These are phyloP conservation scores for Achatina immaculata DNA, from an alignment of 1,140 invertebrate species.

Conservation along the genomic window DNA sequence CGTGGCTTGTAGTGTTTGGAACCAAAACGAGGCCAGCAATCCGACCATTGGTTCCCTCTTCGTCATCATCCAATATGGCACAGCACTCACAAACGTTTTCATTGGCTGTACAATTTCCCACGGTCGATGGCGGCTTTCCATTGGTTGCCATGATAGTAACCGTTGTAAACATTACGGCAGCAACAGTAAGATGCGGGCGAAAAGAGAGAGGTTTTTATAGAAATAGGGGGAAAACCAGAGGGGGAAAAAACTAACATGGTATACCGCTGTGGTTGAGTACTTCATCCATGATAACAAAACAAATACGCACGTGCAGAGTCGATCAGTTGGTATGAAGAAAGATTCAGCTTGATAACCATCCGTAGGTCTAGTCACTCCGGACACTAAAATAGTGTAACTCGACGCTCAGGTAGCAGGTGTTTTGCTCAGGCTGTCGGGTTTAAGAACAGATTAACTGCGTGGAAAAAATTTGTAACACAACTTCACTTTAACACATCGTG, in stretches of 20 bases:
- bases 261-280: neutral
- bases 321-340: neutral
- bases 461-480: too few relatives aligned
- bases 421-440: too few relatives aligned
- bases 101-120: neutral
- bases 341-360: neutral
- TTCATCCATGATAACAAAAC: neutral
- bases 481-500: too few relatives aligned
- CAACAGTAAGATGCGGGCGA: neutral
- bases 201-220: neutral
- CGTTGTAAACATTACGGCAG: slow-evolving; percentile 7
- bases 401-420: too few relatives aligned
- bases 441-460: too few relatives aligned
- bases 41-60: neutral
- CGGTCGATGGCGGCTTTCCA: neutral
- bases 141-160: neutral
- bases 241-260: neutral
- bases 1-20: neutral
- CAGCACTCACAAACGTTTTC: neutral
- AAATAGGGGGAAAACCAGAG: neutral
- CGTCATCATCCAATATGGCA: neutral
- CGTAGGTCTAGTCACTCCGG: too few relatives aligned
- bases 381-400: too few relatives aligned
- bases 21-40: neutral
- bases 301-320: neutral